Evolutionary conservation across 1,140 invertebrate species (phyloP).

Genomic region (Augochlora pura): DNA sequence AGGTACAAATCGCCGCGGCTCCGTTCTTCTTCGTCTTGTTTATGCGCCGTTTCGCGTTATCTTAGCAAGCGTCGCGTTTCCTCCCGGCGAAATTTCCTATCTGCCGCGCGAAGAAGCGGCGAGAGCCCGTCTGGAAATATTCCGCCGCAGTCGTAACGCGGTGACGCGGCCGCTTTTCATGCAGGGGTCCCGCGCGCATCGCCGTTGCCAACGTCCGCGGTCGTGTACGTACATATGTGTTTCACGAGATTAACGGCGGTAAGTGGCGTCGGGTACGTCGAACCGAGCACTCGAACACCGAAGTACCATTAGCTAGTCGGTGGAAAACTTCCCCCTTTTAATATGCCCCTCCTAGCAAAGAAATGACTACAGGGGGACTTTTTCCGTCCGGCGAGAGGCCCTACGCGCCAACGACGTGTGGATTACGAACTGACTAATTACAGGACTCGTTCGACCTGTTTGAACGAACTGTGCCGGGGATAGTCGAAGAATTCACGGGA

Average conservation of each 20-base stretch:
- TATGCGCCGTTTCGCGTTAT: constrained; percentile 29
- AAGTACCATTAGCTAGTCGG: neutral
- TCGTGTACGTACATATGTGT: neutral
- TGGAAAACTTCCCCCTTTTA: too few relatives aligned
- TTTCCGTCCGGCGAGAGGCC: too few relatives aligned
- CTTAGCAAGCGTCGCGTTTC: constrained; percentile 4
- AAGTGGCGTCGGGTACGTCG: neutral
- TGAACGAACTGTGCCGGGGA: too few relatives aligned
- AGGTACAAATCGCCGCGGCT: constrained; percentile 45
- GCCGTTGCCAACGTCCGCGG: neutral
- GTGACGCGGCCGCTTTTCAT: neutral
- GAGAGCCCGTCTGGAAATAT: neutral
- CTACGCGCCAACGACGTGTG: too few relatives aligned
- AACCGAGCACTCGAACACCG: constrained; percentile 5
- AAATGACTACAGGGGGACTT: too few relatives aligned
- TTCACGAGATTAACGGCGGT: constrained; percentile 8
- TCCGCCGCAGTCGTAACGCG: neutral
- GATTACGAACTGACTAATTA: too few relatives aligned
- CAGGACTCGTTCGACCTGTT: too few relatives aligned
- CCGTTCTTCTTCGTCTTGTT: constrained; percentile 16
- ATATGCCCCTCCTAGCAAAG: too few relatives aligned
- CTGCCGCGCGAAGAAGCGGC: too few relatives aligned
- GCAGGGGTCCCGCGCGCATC: neutral
- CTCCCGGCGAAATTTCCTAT: neutral
- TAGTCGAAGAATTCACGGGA: too few relatives aligned